Base-by-base conservation (phyloP, 1,140 invertebrate genomes). In the Mactra quadrangularis region DNA sequence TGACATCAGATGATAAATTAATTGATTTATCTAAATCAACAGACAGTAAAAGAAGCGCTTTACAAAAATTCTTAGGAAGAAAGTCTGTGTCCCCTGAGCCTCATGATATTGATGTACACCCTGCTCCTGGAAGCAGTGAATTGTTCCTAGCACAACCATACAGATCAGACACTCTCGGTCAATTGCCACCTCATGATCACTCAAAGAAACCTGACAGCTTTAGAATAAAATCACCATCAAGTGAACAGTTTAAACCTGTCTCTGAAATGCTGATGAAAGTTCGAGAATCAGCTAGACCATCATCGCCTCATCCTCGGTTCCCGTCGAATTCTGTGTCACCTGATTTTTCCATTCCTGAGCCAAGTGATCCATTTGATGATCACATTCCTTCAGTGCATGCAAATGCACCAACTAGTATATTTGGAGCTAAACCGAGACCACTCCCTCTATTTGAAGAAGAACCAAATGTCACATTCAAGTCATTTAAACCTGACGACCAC, bases 21-120 rank as follows among this genome's bases (percentile, higher is more conserved):
- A 50, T 76, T 47, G 57, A 76, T 27, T 62, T 41, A n/a, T 41
- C 76, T 7, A 68, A 66, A 2, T 38, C 64, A 47, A 68, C 64
- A 9, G 27, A 55, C 11, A 47, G 50, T 15, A 35, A 47, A 22
- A 19, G 27, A 50, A 6, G 33, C 17, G 19, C 64, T 15, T 25
- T 68, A 13, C 35, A 50, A 11, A 68, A 27, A 31, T 68, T 68
- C 22, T 31, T 68, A 31, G 45, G 38, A 33, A 68, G 29, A 50
- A 68, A 45, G 45, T 68, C 64, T 2, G 45, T 50, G 1, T 22
- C 3, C 29, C 41, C 45, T 1, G 3, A 27, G 17, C 45, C 19
- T 15, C 60, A 64, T 22, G 31, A 47, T 31, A 25, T 68, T 13
- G 41, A 68, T 68, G 64, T 68, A 3, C 11, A 25, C 27, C 41